phyloP scores from a whole-genome alignment of 2,888 invertebrate genomes.

The Achlya flavicornis region DNA sequence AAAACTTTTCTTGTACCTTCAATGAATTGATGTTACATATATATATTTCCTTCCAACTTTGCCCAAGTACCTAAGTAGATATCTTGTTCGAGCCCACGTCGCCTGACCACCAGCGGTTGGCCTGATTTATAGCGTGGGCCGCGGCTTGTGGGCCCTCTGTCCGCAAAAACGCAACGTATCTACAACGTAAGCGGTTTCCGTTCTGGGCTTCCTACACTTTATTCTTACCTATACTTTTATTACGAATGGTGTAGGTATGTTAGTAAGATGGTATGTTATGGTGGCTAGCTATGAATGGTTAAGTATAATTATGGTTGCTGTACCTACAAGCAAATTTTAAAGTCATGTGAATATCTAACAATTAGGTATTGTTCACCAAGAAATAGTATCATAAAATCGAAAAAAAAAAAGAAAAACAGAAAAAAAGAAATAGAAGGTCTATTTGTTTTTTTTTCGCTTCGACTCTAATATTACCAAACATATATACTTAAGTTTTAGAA shows the following conservation, averaged over 20 bases:
- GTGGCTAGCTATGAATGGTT: background rate
- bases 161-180: conserved; percentile 56
- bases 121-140: conserved; percentile 62
- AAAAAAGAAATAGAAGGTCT: too few species aligned
- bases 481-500: too few species aligned
- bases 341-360: background rate
- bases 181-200: conserved; percentile 53
- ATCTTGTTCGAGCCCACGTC: conserved; percentile 24
- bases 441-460: too few species aligned
- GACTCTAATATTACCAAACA: too few species aligned
- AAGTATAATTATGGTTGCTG: too few species aligned
- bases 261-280: conserved; percentile 20
- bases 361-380: too few species aligned
- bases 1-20: too few species aligned
- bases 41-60: background rate
- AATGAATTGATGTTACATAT: background rate
- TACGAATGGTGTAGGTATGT: conserved; percentile 32
- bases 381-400: too few species aligned
- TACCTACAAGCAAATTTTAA: too few species aligned
- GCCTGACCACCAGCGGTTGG: conserved; percentile 44
- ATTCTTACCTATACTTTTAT: conserved; percentile 47
- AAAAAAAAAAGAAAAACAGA: too few species aligned
- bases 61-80: background rate
- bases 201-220: conserved; percentile 46
- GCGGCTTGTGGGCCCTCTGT: conserved; percentile 33